Percentiles rank a stretch among this genome's conserved stretches.
phyloP scores from a whole-genome alignment of 2,797 vertebrate genomes.

The Mus spretus region DNA sequence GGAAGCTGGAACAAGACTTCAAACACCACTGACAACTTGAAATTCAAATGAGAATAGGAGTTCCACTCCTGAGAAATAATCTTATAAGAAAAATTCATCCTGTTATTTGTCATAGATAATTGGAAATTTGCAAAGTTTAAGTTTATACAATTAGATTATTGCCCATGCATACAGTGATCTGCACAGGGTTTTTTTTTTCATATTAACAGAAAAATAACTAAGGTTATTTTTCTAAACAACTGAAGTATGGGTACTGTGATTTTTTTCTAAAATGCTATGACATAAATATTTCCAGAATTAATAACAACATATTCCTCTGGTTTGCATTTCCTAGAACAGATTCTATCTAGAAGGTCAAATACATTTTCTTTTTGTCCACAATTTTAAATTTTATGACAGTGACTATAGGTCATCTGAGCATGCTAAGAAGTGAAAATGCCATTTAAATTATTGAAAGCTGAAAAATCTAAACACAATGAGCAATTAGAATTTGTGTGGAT shows the following conservation, averaged over 20 bases:
- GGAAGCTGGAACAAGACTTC: background rate
- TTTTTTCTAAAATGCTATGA: slow-evolving; percentile 29
- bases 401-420: background rate
- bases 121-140: slow-evolving; percentile 17
- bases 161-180: background rate
- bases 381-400: slow-evolving; percentile 30
- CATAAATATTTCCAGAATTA: background rate
- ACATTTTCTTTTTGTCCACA: background rate
- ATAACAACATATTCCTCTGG: background rate
- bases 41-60: background rate
- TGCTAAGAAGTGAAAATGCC: background rate
- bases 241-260: background rate
- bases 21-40: background rate
- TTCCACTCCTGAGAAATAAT: background rate
- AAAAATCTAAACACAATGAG: background rate
- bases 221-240: background rate
- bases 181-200: background rate
- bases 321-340: background rate
- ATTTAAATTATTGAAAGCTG: background rate
- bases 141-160: background rate
- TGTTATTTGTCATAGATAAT: slow-evolving; percentile 14
- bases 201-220: background rate
- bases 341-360: slow-evolving; percentile 16
- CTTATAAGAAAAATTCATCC: background rate
- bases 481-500: slow-evolving; percentile 34